These are phyloP conservation scores for Indicator maculatus DNA, from an alignment of 2,113 vertebrate genomes.

Conservation along the genomic window DNA sequence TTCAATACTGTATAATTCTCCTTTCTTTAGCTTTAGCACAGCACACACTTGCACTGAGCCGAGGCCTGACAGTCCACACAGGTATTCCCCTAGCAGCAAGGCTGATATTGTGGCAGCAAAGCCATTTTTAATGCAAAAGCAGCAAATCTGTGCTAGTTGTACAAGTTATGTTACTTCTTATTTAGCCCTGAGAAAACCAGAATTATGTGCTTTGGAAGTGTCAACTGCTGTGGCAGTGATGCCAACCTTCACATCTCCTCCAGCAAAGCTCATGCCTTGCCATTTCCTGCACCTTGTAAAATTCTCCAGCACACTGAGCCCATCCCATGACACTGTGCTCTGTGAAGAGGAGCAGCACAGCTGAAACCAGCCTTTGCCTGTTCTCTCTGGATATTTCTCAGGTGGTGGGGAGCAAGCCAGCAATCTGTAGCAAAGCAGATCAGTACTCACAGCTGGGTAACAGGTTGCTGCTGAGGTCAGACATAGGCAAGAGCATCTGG, in stretches of 20 bases:
- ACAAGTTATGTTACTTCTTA: neutral
- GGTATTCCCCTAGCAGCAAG: neutral
- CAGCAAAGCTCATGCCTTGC: neutral
- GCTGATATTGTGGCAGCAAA: constrained; percentile 2
- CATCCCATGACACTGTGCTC: fast-evolving
- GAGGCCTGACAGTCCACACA: constrained; percentile 7
- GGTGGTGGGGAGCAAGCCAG: neutral
- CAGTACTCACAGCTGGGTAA: constrained; percentile 1
- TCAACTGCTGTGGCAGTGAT: neutral
- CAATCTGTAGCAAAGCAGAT: neutral
- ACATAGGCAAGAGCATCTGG: neutral
- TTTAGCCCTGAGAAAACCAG: neutral
- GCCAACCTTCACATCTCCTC: neutral
- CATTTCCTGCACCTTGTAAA: neutral
- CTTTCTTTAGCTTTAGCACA: constrained; percentile 57
- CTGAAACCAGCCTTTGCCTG: neutral
- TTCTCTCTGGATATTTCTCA: neutral
- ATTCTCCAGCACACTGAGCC: neutral
- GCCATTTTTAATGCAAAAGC: neutral
- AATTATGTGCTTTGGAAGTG: neutral
- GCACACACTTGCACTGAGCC: neutral
- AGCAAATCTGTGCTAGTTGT: neutral
- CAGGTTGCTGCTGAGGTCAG: neutral
- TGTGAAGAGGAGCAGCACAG: neutral
- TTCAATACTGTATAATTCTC: constrained; percentile 58